These are phyloP conservation scores for Argya squamiceps DNA, from an alignment of 2,797 vertebrate genomes.

Conservation along the genomic window DNA sequence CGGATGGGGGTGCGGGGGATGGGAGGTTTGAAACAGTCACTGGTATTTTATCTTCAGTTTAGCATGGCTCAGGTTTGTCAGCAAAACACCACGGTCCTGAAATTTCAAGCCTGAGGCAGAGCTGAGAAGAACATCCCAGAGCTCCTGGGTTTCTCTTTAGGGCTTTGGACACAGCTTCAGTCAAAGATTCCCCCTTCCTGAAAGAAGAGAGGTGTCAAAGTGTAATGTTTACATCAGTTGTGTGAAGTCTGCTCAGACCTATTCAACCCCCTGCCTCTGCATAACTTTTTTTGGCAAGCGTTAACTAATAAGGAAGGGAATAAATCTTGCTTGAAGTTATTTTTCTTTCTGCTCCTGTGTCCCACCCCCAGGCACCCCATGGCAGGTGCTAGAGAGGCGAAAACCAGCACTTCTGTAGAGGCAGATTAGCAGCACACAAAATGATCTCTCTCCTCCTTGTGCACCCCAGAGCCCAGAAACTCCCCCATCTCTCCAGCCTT, in stretches of 20 bases:
- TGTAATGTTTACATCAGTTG: neutral
- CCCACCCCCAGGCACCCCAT: neutral
- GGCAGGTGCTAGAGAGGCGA: neutral
- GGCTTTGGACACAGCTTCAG: neutral
- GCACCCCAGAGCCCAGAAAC: neutral
- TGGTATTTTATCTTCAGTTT: constrained; percentile 17
- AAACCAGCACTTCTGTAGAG: neutral
- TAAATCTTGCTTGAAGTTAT: neutral
- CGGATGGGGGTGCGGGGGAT: neutral
- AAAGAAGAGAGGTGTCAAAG: neutral
- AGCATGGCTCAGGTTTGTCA: neutral
- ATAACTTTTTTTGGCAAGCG: neutral
- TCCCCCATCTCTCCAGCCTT: neutral
- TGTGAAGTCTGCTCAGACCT: neutral
- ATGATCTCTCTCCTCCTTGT: neutral
- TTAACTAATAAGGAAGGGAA: neutral
- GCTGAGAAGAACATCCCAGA: neutral
- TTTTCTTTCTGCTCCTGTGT: neutral
- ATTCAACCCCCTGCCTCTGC: neutral
- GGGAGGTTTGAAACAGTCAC: neutral
- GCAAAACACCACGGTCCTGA: neutral
- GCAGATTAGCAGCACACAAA: neutral
- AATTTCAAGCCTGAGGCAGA: neutral
- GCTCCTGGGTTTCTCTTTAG: neutral
- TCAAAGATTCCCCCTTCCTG: neutral